phyloP scores from a whole-genome alignment of 2,888 invertebrate genomes.

The Galerucella pusilla region DNA sequence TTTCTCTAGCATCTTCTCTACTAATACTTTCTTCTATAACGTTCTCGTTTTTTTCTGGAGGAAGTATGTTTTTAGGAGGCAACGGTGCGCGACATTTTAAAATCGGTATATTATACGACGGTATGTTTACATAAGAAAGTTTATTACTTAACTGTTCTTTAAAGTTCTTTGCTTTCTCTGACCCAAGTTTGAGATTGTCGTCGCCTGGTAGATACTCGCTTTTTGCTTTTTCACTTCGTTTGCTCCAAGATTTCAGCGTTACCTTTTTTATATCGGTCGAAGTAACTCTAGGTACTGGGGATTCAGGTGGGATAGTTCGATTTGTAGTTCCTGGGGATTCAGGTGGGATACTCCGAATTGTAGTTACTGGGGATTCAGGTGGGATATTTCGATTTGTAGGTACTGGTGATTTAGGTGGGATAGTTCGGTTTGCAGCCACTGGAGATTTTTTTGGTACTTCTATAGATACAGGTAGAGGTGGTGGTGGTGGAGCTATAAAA shows the following conservation, averaged over 20 bases:
- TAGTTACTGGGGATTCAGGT: slow-evolving; percentile 32
- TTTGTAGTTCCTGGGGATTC: background rate
- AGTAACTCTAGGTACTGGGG: slow-evolving; percentile 31
- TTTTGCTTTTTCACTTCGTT: slow-evolving; percentile 9
- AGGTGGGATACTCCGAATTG: too few relatives aligned
- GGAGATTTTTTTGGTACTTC: background rate
- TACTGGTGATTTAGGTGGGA: background rate
- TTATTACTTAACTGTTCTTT: slow-evolving; percentile 48
- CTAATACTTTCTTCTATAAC: slow-evolving; percentile 48
- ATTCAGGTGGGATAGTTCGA: slow-evolving; percentile 20
- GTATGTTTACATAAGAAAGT: slow-evolving; percentile 41
- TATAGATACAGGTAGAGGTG: slow-evolving; percentile 24
- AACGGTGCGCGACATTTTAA: background rate
- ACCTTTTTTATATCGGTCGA: slow-evolving; percentile 44
- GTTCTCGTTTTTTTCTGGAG: slow-evolving; percentile 44
- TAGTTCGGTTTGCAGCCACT: too few relatives aligned
- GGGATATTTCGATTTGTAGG: background rate
- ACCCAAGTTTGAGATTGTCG: slow-evolving; percentile 50
- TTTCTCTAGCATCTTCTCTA: slow-evolving; percentile 44
- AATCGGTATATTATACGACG: slow-evolving; percentile 33
- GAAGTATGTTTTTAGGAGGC: background rate
- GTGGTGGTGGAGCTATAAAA: slow-evolving; percentile 26
- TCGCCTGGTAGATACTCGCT: slow-evolving; percentile 42
- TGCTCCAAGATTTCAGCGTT: slow-evolving; percentile 43
- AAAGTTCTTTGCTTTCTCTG: slow-evolving; percentile 51